A percentile compares a stretch with the other conserved stretches of the same genome.
Evolutionary conservation across 1,140 invertebrate species (phyloP).

Genomic region (Megalonaias nervosa): DNA sequence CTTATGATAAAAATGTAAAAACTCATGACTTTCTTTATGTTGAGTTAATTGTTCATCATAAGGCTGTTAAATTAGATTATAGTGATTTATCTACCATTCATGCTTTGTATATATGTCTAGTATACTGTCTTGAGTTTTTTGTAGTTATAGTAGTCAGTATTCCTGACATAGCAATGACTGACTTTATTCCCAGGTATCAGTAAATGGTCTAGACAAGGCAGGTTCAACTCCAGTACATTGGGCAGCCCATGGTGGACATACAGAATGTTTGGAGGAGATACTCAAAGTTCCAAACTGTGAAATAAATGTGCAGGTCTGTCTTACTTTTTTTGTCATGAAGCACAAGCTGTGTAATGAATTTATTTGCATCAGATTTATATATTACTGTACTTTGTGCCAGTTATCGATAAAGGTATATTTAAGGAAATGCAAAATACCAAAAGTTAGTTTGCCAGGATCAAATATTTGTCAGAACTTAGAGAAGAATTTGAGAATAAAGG

Average conservation of each 20-base stretch:
- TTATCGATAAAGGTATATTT: no score
- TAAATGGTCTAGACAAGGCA: slow-evolving; percentile 80
- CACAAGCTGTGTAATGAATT: background rate
- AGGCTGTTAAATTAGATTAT: background rate
- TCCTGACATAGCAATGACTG: background rate
- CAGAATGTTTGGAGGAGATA: slow-evolving; percentile 65
- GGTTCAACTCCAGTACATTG: slow-evolving; percentile 82
- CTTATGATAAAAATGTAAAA: no score
- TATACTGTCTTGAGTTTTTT: background rate
- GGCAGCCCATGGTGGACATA: slow-evolving; percentile 77
- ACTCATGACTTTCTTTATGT: no score
- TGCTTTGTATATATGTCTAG: background rate
- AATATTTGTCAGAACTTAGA: no score
- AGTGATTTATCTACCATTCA: background rate
- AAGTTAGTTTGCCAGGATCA: no score
- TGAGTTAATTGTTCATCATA: no score
- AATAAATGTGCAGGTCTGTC: slow-evolving; percentile 70
- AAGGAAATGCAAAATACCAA: no score
- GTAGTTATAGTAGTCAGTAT: background rate
- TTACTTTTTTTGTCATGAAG: no score
- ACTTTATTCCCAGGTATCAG: slow-evolving; percentile 73
- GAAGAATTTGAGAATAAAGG: no score
- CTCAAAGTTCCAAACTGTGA: slow-evolving; percentile 65
- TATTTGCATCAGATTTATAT: background rate
- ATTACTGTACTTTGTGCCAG: background rate